Conservation (phyloP, 2,888 invertebrate species). For the Doris montereyensis region DNA sequence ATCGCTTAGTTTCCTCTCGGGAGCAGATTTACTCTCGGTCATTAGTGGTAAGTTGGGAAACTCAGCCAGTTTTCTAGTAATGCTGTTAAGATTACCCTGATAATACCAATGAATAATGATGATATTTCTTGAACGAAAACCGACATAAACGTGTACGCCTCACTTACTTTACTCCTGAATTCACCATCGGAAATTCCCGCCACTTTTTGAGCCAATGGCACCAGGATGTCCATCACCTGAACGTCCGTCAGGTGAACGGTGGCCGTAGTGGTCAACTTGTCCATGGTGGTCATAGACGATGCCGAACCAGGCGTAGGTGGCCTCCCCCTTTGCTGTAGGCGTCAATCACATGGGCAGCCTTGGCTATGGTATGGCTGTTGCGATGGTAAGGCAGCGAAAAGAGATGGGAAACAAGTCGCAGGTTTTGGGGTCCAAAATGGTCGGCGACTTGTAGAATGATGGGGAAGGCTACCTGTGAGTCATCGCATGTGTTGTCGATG, state of each 20-base stretch:
- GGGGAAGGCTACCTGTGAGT: slow-evolving; percentile 54
- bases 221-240: slow-evolving; percentile 15
- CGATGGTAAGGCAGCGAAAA: slow-evolving; percentile 67
- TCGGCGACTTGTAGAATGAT: slow-evolving; percentile 55
- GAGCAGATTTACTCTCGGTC: no score
- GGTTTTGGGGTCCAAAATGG: slow-evolving; percentile 51
- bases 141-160: no score
- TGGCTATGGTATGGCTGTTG: slow-evolving; percentile 57
- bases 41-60: no score
- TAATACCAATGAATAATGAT: no score
- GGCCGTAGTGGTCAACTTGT: slow-evolving; percentile 14
- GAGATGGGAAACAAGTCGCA: slow-evolving; percentile 57
- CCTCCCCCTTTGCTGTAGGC: neutral
- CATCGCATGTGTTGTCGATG: slow-evolving; percentile 63
- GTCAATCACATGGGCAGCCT: slow-evolving; percentile 48
- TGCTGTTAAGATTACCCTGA: no score
- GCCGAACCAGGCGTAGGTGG: slow-evolving; percentile 20
- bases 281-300: slow-evolving; percentile 18
- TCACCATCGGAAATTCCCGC: neutral
- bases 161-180: slow-evolving; percentile 23
- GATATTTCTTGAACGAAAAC: no score
- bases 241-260: neutral
- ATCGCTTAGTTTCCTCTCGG: no score
- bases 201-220: neutral
- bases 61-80: no score